A percentile compares a stretch with the other conserved stretches of the same genome.
Evolutionary conservation across 2,888 invertebrate species (phyloP).

Genomic region (Anthophora plumipes): DNA sequence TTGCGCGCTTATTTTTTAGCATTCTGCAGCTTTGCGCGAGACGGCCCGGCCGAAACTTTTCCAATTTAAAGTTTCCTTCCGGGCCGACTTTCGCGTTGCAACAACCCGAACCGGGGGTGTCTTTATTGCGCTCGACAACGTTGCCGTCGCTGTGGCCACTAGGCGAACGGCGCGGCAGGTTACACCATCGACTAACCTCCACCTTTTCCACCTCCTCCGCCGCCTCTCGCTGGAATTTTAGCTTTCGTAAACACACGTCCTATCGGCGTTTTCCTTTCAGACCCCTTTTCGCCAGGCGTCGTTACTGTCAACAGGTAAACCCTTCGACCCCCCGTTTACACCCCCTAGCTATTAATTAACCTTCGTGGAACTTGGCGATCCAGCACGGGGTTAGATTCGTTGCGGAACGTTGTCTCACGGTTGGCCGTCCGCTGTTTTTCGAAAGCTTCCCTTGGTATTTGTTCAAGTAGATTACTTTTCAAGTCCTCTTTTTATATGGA

Average conservation of each 20-base stretch:
- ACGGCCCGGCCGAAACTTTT: slow-evolving; percentile 78
- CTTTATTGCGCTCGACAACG: slow-evolving; percentile 83
- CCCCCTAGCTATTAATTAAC: slow-evolving; percentile 66
- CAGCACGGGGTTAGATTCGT: slow-evolving; percentile 12
- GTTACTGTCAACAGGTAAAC: slow-evolving; percentile 72
- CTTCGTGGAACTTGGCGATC: slow-evolving; percentile 43
- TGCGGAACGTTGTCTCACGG: slow-evolving; percentile 3
- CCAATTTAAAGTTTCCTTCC: slow-evolving; percentile 81
- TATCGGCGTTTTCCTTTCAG: slow-evolving; percentile 72
- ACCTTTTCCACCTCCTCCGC: slow-evolving; percentile 5
- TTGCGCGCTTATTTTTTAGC: slow-evolving; percentile 71
- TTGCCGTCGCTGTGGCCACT: slow-evolving; percentile 71
- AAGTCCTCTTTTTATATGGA: neutral
- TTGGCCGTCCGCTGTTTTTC: neutral
- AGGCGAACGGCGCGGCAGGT: slow-evolving; percentile 19
- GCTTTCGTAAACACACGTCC: slow-evolving; percentile 74
- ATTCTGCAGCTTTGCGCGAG: slow-evolving; percentile 74
- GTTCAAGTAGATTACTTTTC: neutral
- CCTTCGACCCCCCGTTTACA: slow-evolving; percentile 36
- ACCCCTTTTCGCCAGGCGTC: slow-evolving; percentile 63
- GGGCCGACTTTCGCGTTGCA: slow-evolving; percentile 80
- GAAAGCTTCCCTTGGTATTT: slow-evolving; percentile 28
- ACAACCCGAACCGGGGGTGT: slow-evolving; percentile 77
- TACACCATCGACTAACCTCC: slow-evolving; percentile 20
- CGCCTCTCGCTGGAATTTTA: slow-evolving; percentile 61